Evolutionary conservation across 2,113 vertebrate genomes (phyloP).

Genomic region (Antechinus flavipes): DNA sequence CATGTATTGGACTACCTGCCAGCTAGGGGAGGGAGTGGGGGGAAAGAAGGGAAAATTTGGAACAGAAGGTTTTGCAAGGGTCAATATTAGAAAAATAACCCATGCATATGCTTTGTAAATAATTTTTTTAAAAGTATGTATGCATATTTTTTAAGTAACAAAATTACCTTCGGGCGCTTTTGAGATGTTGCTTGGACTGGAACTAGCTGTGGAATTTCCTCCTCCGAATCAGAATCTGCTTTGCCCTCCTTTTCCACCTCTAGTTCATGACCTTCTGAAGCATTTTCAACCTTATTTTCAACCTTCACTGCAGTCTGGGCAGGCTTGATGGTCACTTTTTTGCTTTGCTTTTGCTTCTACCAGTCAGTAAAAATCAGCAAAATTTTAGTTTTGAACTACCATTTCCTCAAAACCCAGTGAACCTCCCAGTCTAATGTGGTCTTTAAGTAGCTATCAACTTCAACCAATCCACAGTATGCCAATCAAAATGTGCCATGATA

Average conservation of each 20-base stretch:
- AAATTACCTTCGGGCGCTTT: conserved; percentile 58
- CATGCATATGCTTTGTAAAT: too few species aligned
- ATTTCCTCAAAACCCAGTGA: too few species aligned
- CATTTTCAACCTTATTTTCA: background rate
- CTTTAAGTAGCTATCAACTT: too few species aligned
- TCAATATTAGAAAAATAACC: too few species aligned
- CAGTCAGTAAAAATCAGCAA: conserved; percentile 29
- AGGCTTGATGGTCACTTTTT: conserved; percentile 36
- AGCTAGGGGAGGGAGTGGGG: too few species aligned
- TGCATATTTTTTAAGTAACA: background rate
- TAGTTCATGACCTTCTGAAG: background rate
- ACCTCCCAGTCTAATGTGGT: too few species aligned
- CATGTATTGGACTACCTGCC: too few species aligned
- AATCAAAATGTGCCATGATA: too few species aligned
- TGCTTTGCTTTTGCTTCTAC: conserved; percentile 45
- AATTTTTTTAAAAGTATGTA: background rate
- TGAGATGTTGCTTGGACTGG: conserved; percentile 66
- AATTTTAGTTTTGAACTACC: background rate
- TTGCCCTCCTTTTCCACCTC: background rate
- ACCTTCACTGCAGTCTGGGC: background rate
- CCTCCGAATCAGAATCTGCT: conserved; percentile 36
- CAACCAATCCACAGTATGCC: too few species aligned
- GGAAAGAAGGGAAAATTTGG: too few species aligned
- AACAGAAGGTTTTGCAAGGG: too few species aligned
- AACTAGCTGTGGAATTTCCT: conserved; percentile 81